A percentile compares a stretch with the other conserved stretches of the same genome.
Conservation (phyloP, 2,797 vertebrate species). For the Carduelis carduelis region DNA sequence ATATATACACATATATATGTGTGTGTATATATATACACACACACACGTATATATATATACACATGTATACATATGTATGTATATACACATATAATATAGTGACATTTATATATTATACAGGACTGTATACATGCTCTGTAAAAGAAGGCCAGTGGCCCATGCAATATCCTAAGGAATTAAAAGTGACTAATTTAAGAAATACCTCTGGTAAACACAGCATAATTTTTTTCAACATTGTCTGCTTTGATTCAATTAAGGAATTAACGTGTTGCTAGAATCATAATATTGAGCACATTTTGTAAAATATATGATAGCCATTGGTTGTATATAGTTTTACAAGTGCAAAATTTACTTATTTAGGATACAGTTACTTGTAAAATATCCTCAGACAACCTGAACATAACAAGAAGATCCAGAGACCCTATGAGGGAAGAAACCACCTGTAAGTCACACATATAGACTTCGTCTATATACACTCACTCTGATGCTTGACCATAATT, state of each 20-base stretch:
- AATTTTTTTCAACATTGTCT: neutral
- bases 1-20: no score
- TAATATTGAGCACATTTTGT: neutral
- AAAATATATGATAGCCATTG: neutral
- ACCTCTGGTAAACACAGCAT: neutral
- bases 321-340: neutral
- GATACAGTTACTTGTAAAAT: neutral
- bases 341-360: neutral
- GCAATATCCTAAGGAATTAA: neutral
- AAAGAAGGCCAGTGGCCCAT: neutral
- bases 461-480: neutral
- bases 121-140: neutral
- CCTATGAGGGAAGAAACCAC: neutral
- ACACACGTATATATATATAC: no score
- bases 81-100: no score
- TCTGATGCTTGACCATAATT: neutral
- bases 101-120: neutral
- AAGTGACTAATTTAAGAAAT: neutral
- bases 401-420: neutral
- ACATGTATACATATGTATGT: no score
- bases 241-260: neutral
- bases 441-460: neutral
- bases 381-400: neutral
- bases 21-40: no score
- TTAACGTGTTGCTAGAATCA: neutral